Conservation (phyloP, 2,797 vertebrate species). For the Oophaga sylvatica region DNA sequence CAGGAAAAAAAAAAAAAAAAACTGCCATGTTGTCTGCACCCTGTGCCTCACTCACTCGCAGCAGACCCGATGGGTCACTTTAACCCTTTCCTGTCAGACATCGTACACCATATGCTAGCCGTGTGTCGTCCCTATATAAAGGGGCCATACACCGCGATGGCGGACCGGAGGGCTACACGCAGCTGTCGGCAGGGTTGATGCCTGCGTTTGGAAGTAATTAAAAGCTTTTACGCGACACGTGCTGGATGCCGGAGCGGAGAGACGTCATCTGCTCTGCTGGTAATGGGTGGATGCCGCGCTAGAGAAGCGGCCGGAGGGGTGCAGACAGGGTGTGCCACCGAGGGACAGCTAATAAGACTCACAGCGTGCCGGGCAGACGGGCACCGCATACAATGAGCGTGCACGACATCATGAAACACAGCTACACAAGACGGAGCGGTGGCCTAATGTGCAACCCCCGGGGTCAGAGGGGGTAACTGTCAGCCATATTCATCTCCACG, state of each 20-base stretch:
- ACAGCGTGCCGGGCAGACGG: not conserved
- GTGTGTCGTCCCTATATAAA: too few species aligned
- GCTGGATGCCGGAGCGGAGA: not conserved
- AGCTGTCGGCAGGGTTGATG: not conserved
- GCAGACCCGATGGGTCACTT: not conserved
- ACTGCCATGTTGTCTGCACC: not conserved
- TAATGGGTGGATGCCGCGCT: not conserved
- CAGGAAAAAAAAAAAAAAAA: not conserved
- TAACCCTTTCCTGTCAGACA: not conserved
- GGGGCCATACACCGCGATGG: not conserved
- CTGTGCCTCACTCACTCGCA: not conserved
- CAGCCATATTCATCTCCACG: too few species aligned
- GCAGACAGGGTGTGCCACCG: slow-evolving; percentile 23
- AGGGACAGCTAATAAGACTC: not conserved
- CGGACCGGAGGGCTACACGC: not conserved
- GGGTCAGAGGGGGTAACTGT: too few species aligned
- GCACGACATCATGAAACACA: too few species aligned
- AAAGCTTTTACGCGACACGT: not conserved
- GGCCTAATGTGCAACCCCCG: too few species aligned
- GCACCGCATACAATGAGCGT: not conserved
- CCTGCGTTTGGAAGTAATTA: not conserved
- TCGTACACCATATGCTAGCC: not conserved
- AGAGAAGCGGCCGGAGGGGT: not conserved
- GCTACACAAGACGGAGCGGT: too few species aligned
- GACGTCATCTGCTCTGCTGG: not conserved